Evolutionary conservation across 2,113 vertebrate genomes (phyloP).

Genomic region (Cyprinus carpio): DNA sequence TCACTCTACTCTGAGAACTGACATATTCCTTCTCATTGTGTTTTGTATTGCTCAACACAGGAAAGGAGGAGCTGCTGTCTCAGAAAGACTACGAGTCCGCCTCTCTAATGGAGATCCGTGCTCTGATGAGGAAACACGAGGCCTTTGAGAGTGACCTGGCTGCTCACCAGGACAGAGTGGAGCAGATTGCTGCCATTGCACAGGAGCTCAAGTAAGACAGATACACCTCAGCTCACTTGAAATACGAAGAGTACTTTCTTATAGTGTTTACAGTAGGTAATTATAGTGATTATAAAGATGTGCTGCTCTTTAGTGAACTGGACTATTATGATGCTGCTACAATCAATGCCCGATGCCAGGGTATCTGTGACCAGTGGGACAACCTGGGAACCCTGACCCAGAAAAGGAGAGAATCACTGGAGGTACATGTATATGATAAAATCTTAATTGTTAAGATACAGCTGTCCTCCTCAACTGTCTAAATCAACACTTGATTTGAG

Average conservation of each 20-base stretch:
- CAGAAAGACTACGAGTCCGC: slow-evolving; percentile 85
- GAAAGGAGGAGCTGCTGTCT: slow-evolving; percentile 84
- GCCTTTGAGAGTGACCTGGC: slow-evolving; percentile 90
- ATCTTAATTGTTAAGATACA: not conserved
- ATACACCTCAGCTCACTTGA: not conserved
- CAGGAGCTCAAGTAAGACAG: slow-evolving; percentile 89
- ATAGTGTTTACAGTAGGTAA: not conserved
- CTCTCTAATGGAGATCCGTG: slow-evolving; percentile 85
- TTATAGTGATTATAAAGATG: not conserved
- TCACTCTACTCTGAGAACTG: not conserved
- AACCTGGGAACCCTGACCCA: slow-evolving; percentile 89
- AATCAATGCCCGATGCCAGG: slow-evolving; percentile 87
- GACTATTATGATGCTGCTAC: slow-evolving; percentile 85
- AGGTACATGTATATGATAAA: slow-evolving; percentile 66
- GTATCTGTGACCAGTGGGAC: slow-evolving; percentile 94
- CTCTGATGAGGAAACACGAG: slow-evolving; percentile 86
- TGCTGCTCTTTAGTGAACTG: slow-evolving; percentile 78
- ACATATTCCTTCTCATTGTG: not conserved
- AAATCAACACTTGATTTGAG: not conserved
- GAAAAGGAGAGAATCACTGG: slow-evolving; percentile 86
- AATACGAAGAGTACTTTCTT: not conserved
- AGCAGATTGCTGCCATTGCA: slow-evolving; percentile 89
- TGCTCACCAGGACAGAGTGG: slow-evolving; percentile 89
- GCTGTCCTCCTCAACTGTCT: not conserved
- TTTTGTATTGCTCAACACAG: slow-evolving; percentile 63